Base-by-base conservation (phyloP, 30 jellyfish, hydroid and myxozoan species). In the Pseudorhiza aurosa region DNA sequence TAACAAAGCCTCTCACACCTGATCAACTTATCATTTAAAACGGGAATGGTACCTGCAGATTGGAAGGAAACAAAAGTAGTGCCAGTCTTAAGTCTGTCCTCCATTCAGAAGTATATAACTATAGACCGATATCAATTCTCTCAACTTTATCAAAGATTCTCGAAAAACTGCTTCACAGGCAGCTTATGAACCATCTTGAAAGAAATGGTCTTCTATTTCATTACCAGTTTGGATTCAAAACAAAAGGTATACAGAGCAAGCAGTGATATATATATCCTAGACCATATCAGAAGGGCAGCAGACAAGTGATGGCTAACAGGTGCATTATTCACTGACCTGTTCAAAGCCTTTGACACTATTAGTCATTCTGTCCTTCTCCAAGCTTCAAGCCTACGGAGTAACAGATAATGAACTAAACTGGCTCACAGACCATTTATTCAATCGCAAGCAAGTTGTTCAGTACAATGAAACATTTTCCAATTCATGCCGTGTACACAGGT, bases 111-210 rank as follows among this genome's bases (percentile, higher is more conserved):
- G 57, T 72, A 7, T 81, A 47, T 40, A 85, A 85, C 79, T 85
- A 85, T 64, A 42, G 92, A 68, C 90, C 95, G 42, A 83, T 83
- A 44, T 83, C 95, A 25, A 51, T 70, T 31, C 95, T 83, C 65
- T 78, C 89, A 60, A 63, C 78, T 44, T 42, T 83, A 32, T 72
- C 89, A 11, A 39, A 71, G 32, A 42, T 71, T 37, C 50, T 72
- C 45, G 70, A 83, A 72, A 83, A 70, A 71, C 51, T 83, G 44
- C 59, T 58, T 72, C 75, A 83, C 57, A 45, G 58, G 65, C 95
- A 83, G 82, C 95, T 83, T 28, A 72, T 72, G 90, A 72, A 30
- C 69, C 80, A 55, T 75, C 89, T 85, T 42, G 96, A 85, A 35
- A 80, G 68, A 58, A 72, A 57, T 63, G 44, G 59, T 47, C 71